Evolutionary conservation across 2,888 invertebrate genomes (phyloP).

Genomic region (Microchrysa polita): DNA sequence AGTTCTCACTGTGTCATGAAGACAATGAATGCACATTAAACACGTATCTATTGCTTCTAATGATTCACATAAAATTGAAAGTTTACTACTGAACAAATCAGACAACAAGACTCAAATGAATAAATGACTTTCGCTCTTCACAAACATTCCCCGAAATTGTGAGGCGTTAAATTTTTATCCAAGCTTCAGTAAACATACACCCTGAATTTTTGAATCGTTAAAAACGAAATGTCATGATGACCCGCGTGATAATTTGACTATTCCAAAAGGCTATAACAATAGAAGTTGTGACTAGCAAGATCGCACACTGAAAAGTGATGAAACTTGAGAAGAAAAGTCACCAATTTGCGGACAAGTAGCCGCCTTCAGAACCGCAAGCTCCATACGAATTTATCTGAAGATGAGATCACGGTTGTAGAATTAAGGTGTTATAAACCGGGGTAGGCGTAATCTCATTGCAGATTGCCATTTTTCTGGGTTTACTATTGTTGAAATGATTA

Average conservation of each 20-base stretch:
- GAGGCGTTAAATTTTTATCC: neutral
- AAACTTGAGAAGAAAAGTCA: neutral
- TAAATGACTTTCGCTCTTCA: neutral
- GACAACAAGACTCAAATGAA: neutral
- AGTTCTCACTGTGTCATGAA: neutral
- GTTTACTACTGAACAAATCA: neutral
- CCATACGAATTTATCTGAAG: no score
- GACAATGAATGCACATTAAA: neutral
- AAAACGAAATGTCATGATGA: neutral
- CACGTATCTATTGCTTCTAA: neutral
- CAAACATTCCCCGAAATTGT: neutral
- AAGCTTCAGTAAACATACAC: neutral
- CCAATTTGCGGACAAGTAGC: neutral
- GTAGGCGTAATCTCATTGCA: no score
- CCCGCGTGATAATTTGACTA: neutral
- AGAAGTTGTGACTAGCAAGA: no score
- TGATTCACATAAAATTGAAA: constrained; percentile 11
- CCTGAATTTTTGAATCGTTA: neutral
- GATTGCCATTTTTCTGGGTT: no score
- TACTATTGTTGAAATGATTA: no score
- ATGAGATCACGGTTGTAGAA: no score
- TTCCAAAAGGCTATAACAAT: neutral
- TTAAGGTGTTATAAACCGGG: no score
- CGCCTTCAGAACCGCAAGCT: no score
- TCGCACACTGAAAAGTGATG: neutral